A percentile compares a stretch with the other conserved stretches of the same genome.
phyloP scores from a whole-genome alignment of 2,797 vertebrate species.

The Alfaro cultratus region DNA sequence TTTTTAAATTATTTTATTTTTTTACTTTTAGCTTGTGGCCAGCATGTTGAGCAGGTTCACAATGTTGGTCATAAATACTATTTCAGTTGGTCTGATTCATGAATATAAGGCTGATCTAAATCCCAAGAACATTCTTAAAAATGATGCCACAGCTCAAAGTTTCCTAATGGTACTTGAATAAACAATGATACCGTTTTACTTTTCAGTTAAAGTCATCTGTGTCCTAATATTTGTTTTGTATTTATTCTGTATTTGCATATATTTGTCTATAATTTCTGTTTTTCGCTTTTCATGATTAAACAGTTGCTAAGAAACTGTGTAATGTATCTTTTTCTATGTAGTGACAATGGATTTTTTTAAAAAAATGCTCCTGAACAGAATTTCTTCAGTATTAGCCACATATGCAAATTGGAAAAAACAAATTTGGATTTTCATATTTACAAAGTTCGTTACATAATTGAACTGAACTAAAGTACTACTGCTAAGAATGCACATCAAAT shows the following conservation, averaged over 20 bases:
- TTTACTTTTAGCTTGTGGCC: background rate
- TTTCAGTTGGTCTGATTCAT: constrained; percentile 51
- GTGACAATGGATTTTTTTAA: background rate
- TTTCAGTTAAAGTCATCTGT: constrained; percentile 42
- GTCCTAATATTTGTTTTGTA: constrained; percentile 69
- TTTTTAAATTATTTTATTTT: background rate
- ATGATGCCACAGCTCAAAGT: constrained; percentile 37
- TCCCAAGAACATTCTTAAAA: constrained; percentile 43
- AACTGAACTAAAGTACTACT: background rate
- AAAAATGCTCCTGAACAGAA: background rate
- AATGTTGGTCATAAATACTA: constrained; percentile 12
- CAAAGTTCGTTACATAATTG: background rate
- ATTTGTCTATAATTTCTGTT: constrained; percentile 53
- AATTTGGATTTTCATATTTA: background rate
- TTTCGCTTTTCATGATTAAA: constrained; percentile 75
- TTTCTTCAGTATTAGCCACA: background rate
- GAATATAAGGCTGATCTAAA: constrained; percentile 60
- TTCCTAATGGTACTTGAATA: constrained; percentile 48
- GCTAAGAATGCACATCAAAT: background rate
- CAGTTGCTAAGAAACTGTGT: constrained; percentile 34
- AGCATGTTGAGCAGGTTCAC: background rate
- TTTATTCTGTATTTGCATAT: constrained; percentile 67
- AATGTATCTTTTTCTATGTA: background rate
- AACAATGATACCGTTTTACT: constrained; percentile 49
- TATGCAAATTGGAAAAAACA: background rate